Evolutionary conservation across 2,797 vertebrate genomes (phyloP).

Genomic region (Onychomys arenicola): DNA sequence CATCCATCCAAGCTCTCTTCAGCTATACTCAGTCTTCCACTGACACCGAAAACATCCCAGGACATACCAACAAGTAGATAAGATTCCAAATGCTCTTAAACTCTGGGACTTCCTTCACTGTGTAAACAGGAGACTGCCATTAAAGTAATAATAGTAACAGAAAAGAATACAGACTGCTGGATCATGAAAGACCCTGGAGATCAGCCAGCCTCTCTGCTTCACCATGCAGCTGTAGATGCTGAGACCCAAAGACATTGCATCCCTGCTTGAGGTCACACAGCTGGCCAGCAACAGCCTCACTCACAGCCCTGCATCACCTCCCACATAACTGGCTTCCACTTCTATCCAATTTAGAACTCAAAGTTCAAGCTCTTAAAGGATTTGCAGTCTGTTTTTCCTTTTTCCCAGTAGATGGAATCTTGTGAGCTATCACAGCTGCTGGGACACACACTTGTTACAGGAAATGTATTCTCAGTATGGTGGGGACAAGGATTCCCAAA

Average conservation of each 20-base stretch:
- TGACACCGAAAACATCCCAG: not conserved
- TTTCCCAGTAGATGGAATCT: not conserved
- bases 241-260: not conserved
- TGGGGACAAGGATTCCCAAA: not conserved
- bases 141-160: conserved; percentile 25
- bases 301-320: not conserved
- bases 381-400: conserved; percentile 62
- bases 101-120: not conserved
- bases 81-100: conserved; percentile 48
- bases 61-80: conserved; percentile 1
- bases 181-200: not conserved
- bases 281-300: conserved; percentile 12
- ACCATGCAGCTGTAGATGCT: not conserved
- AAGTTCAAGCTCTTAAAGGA: conserved; percentile 64
- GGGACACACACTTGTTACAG: not conserved
- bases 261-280: conserved; percentile 24
- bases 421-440: conserved; percentile 54
- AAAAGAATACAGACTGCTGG: not conserved
- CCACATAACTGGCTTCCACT: not conserved
- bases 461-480: conserved; percentile 19
- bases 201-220: not conserved
- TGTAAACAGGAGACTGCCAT: not conserved
- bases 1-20: not conserved
- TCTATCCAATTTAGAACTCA: conserved; percentile 59
- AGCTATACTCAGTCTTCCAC: not conserved